These are phyloP conservation scores for Chromis chromis DNA, from an alignment of 2,797 vertebrate genomes.

Conservation along the genomic window DNA sequence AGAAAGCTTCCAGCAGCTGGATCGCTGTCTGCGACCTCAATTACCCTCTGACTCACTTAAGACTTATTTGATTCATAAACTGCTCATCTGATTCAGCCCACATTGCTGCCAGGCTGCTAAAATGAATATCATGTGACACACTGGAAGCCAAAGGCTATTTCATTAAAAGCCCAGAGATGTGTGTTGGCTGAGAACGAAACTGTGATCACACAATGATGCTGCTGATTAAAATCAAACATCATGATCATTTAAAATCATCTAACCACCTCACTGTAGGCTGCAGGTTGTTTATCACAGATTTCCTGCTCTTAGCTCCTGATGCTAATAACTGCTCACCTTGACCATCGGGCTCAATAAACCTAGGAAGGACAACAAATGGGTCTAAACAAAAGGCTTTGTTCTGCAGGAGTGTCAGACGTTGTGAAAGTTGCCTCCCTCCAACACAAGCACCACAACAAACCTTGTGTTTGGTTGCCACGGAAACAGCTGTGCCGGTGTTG, in stretches of 20 bases:
- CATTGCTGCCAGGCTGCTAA: constrained; percentile 50
- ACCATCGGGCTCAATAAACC: constrained; percentile 41
- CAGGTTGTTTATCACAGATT: constrained; percentile 8
- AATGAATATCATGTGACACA: constrained; percentile 45
- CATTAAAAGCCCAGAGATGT: constrained; percentile 15
- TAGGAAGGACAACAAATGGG: constrained; percentile 21
- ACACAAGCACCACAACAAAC: constrained; percentile 79
- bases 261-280: constrained; percentile 10
- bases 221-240: constrained; percentile 7
- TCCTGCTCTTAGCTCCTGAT: constrained; percentile 13
- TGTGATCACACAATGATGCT: not conserved
- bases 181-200: constrained; percentile 5
- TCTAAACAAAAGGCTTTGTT: constrained; percentile 58
- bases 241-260: not conserved
- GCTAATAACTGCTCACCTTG: constrained; percentile 56
- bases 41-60: constrained; percentile 67
- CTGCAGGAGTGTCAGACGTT: constrained; percentile 32
- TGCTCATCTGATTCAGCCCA: constrained; percentile 21
- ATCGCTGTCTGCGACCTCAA: constrained; percentile 72
- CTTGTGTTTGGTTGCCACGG: constrained; percentile 81
- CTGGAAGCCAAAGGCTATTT: constrained; percentile 30
- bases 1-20: constrained; percentile 72
- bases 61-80: constrained; percentile 44
- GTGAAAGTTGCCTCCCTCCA: constrained; percentile 50
- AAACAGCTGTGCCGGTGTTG: constrained; percentile 64